A percentile compares a stretch with the other conserved stretches of the same genome.
Evolutionary conservation across 30 jellyfish, hydroid and myxozoan genomes (phyloP).

Genomic region (Euphysa ruthae): DNA sequence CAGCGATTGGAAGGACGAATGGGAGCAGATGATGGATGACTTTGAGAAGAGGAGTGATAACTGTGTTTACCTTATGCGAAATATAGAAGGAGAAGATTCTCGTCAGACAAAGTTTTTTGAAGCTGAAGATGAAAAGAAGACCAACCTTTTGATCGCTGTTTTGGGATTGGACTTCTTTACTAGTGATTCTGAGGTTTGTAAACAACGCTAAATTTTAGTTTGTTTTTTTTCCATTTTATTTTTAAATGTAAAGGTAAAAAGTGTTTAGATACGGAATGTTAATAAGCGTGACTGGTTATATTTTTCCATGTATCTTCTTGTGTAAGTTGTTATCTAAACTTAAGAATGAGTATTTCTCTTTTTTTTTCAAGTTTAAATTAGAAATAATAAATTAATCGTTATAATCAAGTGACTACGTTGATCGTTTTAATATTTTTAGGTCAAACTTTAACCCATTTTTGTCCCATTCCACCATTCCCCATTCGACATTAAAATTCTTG

Average conservation of each 20-base stretch:
- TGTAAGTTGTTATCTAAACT: too few species aligned
- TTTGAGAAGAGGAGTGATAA: conserved; percentile 58
- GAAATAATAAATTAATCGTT: too few species aligned
- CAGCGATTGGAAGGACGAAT: conserved; percentile 86
- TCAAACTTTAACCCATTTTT: too few species aligned
- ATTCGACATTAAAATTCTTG: too few species aligned
- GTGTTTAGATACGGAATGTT: not conserved
- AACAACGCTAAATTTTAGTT: too few species aligned
- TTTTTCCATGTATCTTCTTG: not conserved
- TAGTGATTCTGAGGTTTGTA: conserved; percentile 27
- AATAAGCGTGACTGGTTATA: not conserved
- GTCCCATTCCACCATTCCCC: too few species aligned
- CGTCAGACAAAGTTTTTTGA: conserved; percentile 68
- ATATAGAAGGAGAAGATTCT: conserved; percentile 67
- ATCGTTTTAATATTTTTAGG: too few species aligned
- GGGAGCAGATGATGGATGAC: conserved; percentile 72
- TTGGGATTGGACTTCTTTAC: conserved; percentile 14
- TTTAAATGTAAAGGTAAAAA: not conserved
- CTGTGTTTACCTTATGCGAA: conserved; percentile 44
- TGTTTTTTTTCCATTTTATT: not conserved
- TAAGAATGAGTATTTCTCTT: too few species aligned
- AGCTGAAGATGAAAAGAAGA: conserved; percentile 47
- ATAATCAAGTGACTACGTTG: too few species aligned
- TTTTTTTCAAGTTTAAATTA: too few species aligned
- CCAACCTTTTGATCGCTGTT: conserved; percentile 28